phyloP scores from a whole-genome alignment of 2,797 vertebrate species.

The Xenentodon cancila region DNA sequence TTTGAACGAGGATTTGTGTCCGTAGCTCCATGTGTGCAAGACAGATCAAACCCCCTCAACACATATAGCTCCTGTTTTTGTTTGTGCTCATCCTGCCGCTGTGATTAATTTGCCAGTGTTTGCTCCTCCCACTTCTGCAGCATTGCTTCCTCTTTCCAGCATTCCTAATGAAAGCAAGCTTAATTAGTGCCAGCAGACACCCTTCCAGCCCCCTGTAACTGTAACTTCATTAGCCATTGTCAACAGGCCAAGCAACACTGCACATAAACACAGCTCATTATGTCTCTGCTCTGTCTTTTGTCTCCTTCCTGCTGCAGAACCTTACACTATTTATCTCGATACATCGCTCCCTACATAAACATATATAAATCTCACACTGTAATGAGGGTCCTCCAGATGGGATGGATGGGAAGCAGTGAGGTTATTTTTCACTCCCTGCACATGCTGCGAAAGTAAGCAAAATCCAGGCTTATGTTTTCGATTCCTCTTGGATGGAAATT shows the following conservation, averaged over 20 bases:
- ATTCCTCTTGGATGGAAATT: slow-evolving; percentile 29
- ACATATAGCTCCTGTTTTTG: slow-evolving; percentile 21
- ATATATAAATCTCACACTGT: slow-evolving; percentile 59
- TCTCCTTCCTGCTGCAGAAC: slow-evolving; percentile 53
- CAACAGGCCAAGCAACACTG: slow-evolving; percentile 81
- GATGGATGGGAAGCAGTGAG: slow-evolving; percentile 60
- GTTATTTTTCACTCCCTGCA: slow-evolving; percentile 68
- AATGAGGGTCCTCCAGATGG: slow-evolving; percentile 67
- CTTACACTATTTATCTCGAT: slow-evolving; percentile 56
- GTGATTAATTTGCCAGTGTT: slow-evolving; percentile 57
- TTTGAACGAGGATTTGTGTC: slow-evolving; percentile 41
- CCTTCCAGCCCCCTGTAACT: slow-evolving; percentile 68
- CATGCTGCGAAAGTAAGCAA: slow-evolving; percentile 59
- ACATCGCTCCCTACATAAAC: slow-evolving; percentile 40
- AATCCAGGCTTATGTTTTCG: slow-evolving; percentile 44
- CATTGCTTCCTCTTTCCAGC: slow-evolving; percentile 62
- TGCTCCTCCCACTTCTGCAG: slow-evolving; percentile 54
- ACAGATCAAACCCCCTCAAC: slow-evolving; percentile 26
- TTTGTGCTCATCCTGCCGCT: slow-evolving; percentile 24
- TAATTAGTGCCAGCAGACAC: slow-evolving; percentile 82
- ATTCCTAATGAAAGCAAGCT: slow-evolving; percentile 79
- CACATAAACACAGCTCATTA: slow-evolving; percentile 86
- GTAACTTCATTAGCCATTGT: slow-evolving; percentile 84
- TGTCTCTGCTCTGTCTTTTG: slow-evolving; percentile 67
- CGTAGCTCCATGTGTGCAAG: slow-evolving; percentile 29